phyloP scores from a whole-genome alignment of 2,113 vertebrate genomes.

The Lucifuga dentata region DNA sequence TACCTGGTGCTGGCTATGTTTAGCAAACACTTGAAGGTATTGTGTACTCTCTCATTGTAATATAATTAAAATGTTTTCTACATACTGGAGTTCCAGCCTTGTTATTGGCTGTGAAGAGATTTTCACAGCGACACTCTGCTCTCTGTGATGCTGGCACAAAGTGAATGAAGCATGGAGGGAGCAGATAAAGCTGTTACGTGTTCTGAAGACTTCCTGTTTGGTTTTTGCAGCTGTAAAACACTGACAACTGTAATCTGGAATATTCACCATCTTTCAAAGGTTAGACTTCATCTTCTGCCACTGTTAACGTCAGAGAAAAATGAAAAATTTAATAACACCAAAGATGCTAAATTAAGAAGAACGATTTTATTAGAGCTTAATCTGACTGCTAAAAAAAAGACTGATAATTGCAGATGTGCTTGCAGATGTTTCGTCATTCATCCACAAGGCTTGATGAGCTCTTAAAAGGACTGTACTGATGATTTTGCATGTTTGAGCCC shows the following conservation, averaged over 20 bases:
- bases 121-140: not conserved
- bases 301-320: not conserved
- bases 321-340: not conserved
- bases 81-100: slow-evolving; percentile 47
- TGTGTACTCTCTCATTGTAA: slow-evolving; percentile 89
- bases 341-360: not conserved
- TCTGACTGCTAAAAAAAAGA: slow-evolving; percentile 5
- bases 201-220: slow-evolving; percentile 60
- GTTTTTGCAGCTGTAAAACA: slow-evolving; percentile 56
- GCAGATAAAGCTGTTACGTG: slow-evolving; percentile 41
- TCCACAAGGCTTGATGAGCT: too few relatives aligned
- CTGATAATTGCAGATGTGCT: not conserved
- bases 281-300: slow-evolving; percentile 29
- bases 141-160: not conserved
- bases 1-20: slow-evolving; percentile 81
- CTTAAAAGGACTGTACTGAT: too few relatives aligned
- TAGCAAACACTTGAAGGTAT: slow-evolving; percentile 81
- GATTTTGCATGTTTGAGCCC: too few relatives aligned
- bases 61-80: slow-evolving; percentile 94
- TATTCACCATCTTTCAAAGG: slow-evolving; percentile 18
- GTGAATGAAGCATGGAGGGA: slow-evolving; percentile 30
- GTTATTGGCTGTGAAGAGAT: slow-evolving; percentile 21
- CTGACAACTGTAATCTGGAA: slow-evolving; percentile 31
- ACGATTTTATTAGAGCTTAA: slow-evolving; percentile 41
- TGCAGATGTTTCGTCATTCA: not conserved